A percentile compares a stretch with the other conserved stretches of the same genome.
These are phyloP conservation scores for Ptychochromis oligacanthus DNA, from an alignment of 2,113 vertebrate species.

Conservation along the genomic window DNA sequence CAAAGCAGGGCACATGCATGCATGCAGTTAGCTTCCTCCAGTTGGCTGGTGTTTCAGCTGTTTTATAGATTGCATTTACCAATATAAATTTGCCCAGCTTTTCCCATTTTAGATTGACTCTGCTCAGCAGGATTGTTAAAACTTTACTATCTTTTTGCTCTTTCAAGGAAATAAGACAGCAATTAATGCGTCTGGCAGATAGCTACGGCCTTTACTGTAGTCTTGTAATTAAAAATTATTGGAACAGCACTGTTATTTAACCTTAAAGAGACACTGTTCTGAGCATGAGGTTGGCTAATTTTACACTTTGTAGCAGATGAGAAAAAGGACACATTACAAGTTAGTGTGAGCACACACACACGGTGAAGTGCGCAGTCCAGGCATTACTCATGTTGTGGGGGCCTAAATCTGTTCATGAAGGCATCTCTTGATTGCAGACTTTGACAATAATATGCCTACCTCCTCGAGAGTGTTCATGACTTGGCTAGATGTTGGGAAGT, in stretches of 20 bases:
- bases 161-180: neutral
- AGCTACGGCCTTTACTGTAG: neutral
- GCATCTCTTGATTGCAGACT: neutral
- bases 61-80: conserved; percentile 10
- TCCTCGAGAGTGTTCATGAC: neutral
- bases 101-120: neutral
- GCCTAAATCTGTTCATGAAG: neutral
- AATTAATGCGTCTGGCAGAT: neutral
- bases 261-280: conserved; percentile 19
- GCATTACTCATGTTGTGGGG: neutral
- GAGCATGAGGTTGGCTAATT: conserved; percentile 14
- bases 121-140: neutral
- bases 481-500: neutral
- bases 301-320: conserved; percentile 39
- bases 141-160: neutral
- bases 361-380: neutral
- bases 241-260: conserved; percentile 29
- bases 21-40: neutral
- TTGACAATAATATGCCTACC: neutral
- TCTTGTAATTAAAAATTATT: conserved; percentile 33
- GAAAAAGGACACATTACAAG: conserved; percentile 6
- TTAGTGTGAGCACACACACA: neutral
- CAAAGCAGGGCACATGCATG: neutral
- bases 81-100: neutral
- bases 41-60: conserved; percentile 1